Evolutionary conservation across 1,140 invertebrate species (phyloP), one percentile per base, ranked within the genome.

Genomic region (Lasaia peninsularis): DNA sequence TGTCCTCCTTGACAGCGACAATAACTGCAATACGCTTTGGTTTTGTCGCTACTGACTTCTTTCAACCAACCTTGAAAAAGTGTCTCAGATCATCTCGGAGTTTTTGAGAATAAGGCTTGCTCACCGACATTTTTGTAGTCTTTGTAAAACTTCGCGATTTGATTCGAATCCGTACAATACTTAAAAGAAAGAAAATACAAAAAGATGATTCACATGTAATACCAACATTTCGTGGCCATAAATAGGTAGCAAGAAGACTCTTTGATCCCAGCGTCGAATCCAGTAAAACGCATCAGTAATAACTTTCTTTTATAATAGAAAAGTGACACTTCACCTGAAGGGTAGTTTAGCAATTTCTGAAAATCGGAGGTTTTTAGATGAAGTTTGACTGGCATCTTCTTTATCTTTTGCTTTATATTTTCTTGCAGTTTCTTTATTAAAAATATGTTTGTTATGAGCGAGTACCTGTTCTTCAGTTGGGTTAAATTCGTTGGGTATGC

Each of bases 261-360:
- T n/a, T 37, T 37, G 5, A 9, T 16, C 35, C 11, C 11, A 7
- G 11, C 35, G 35, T 37, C 35, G 35, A 37, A 37, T 7, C 5
- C 35, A 37, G 35, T 37, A 37, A 37, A 37, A 37, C 10, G 14
- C 35, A 37, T 37, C 9, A 37, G 35, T 37, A 9, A 37, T 37
- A 37, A 37, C 9, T 37, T 37, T 16, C 35, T 37, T 37, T 37
- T 37, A 37, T 37, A 37, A 37, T 37, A 37, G 14, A 37, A 37
- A 37, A 37, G 35, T n/a, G 35, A 37, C 14, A 37, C 35, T 24
- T 24, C 35, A 37, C 35, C 35, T 4, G 35, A 37, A n/a, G 35
- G 35, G 10, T 9, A 37, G 14, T 37, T 37, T 37, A n/a, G 35
- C 11, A 37, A 37, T 37, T 37, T 37, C 11, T 37, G 35, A 37